Evolutionary conservation across 2,888 invertebrate species (phyloP).

Genomic region (Ischnura elegans): DNA sequence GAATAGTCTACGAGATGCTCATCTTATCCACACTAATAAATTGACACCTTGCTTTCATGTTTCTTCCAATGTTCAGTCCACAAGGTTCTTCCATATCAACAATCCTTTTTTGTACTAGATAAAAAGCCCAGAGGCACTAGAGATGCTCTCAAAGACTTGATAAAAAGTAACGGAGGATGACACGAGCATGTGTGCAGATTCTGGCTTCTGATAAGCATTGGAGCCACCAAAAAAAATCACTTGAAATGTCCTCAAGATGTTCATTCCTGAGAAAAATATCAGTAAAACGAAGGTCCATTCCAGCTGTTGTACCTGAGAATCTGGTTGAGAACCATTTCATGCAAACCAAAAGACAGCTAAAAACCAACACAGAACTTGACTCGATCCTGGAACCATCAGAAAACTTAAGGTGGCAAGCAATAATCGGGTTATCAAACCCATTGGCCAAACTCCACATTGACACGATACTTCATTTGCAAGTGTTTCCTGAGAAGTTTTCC

Average conservation of each 20-base stretch:
- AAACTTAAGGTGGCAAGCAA: background rate
- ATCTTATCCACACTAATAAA: background rate
- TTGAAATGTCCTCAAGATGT: background rate
- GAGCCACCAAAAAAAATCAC: background rate
- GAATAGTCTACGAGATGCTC: background rate
- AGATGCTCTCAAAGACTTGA: background rate
- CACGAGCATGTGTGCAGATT: background rate
- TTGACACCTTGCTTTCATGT: background rate
- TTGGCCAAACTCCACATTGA: background rate
- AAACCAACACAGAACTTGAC: background rate
- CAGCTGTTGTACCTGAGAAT: slow-evolving; percentile 57
- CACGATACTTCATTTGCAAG: background rate
- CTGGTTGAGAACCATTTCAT: slow-evolving; percentile 27
- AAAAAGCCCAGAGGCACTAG: background rate
- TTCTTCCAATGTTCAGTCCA: background rate
- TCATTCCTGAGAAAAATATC: slow-evolving; percentile 46
- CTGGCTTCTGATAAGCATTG: background rate
- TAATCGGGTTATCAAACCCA: background rate
- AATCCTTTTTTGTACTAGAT: background rate
- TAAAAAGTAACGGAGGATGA: background rate
- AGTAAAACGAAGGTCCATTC: background rate
- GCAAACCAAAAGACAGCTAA: background rate
- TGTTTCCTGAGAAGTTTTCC: slow-evolving; percentile 43
- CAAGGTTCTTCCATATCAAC: background rate
- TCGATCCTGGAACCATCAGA: background rate